phyloP scores from a whole-genome alignment of 2,888 invertebrate species.

The Ophion costatus region DNA sequence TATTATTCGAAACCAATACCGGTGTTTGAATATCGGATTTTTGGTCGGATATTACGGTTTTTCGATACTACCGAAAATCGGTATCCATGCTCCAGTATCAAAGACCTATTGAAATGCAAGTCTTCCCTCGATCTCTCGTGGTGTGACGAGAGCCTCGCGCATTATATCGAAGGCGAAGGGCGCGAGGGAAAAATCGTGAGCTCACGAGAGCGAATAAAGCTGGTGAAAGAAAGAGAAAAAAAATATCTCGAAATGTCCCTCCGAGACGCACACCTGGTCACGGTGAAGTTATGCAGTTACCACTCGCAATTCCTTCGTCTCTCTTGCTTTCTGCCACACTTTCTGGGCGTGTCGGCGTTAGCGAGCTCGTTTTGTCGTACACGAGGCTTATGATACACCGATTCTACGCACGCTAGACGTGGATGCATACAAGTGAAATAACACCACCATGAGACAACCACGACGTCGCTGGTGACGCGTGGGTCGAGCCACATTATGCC shows the following conservation, averaged over 20 bases:
- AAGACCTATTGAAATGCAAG: conserved; percentile 38
- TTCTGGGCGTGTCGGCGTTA: conserved; percentile 65
- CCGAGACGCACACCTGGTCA: conserved; percentile 77
- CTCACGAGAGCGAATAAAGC: conserved; percentile 33
- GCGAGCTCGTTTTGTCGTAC: conserved; percentile 51
- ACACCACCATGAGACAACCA: conserved; percentile 42
- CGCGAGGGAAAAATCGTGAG: conserved; percentile 30
- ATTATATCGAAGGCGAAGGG: neutral
- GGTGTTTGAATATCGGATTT: too few species aligned
- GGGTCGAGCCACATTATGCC: conserved; percentile 77
- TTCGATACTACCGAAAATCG: too few species aligned
- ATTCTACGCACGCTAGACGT: conserved; percentile 28
- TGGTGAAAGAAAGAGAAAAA: conserved; percentile 65
- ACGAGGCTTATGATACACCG: conserved; percentile 59
- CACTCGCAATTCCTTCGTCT: conserved; percentile 38
- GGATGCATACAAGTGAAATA: conserved; percentile 58
- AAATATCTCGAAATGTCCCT: conserved; percentile 60
- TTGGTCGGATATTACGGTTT: too few species aligned
- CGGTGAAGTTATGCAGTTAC: conserved; percentile 59
- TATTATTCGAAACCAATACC: too few species aligned
- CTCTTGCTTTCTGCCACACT: conserved; percentile 48
- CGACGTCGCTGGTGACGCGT: conserved; percentile 70
- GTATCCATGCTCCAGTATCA: too few species aligned
- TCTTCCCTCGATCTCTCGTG: conserved; percentile 32
- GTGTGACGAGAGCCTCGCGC: too few species aligned